Base-by-base conservation (phyloP, 2,888 invertebrate genomes). In the Neoitamus cyanurus region DNA sequence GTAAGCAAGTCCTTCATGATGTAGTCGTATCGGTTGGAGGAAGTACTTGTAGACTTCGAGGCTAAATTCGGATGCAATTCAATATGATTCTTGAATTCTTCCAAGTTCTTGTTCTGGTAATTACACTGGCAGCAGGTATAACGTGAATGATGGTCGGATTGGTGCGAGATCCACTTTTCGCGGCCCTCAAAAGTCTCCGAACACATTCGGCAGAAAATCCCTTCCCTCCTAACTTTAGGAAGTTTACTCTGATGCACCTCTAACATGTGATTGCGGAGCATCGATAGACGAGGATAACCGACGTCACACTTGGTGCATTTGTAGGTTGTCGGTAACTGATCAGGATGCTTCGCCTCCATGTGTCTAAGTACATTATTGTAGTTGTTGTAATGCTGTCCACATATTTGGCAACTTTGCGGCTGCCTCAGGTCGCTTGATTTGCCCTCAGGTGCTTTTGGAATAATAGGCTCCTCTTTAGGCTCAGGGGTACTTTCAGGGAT, bases 301-400 rank as follows among this genome's bases (percentile, higher is more conserved):
- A 89, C 88, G 9, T 90, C 88, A 73, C 91, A 91, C 2, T 89
- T 88, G 0, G 90, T 90, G 84, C 91, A 91, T 84, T 90, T 90
- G 87, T 91, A 91, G 0, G 91, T 91, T 84, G 90, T 90, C 9
- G 91, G 91, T 86, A 91, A 86, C 86, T 91, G 91, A 85, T 91
- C 91, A 0, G 91, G 91, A 89, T 91, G 91, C 86, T 91, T 91
- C 1, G 91, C 90, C 87, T 91, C 91, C 91, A 91, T 91, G 85
- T 91, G 91, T 0, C 91, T 89, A 77, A 91, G 86, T 28, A 91
- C 91, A 86, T 91, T 91, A 86, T 91, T 91, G 83, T 91, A 91
- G 86, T 91, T 91, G 83, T 91, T 91, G 85, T 91, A 91, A 85
- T 90, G 90, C 83, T 90, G 90, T 0, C 90, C 90, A 84, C 91